Evolutionary conservation across 2,888 invertebrate genomes (phyloP).

Genomic region (Cheilosia scutellata): DNA sequence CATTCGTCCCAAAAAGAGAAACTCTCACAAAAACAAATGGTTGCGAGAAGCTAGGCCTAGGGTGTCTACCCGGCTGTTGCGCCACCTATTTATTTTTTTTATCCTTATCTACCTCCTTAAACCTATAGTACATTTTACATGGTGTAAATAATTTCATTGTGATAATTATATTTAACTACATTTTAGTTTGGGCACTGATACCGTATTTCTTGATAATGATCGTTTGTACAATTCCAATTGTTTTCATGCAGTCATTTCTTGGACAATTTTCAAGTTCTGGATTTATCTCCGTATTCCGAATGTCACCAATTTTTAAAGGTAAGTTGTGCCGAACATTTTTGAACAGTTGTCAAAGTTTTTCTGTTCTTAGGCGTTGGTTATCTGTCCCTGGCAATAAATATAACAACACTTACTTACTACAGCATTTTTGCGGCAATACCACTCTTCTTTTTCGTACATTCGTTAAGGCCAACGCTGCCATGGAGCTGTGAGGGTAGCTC

Average conservation of each 20-base stretch:
- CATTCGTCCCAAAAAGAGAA: too few relatives aligned
- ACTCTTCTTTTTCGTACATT: slow-evolving; percentile 89
- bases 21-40: too few relatives aligned
- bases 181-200: slow-evolving; percentile 78
- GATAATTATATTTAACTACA: neutral
- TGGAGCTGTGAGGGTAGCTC: slow-evolving; percentile 90
- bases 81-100: too few relatives aligned
- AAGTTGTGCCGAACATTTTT: slow-evolving; percentile 38
- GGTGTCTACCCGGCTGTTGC: too few relatives aligned
- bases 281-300: slow-evolving; percentile 90
- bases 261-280: slow-evolving; percentile 92
- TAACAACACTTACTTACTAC: slow-evolving; percentile 91
- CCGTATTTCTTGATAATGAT: slow-evolving; percentile 63
- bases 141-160: too few relatives aligned
- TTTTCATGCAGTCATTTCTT: slow-evolving; percentile 92
- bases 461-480: slow-evolving; percentile 87
- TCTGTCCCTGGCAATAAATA: slow-evolving; percentile 90
- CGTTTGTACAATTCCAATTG: slow-evolving; percentile 86
- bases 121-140: too few relatives aligned
- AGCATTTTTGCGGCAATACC: slow-evolving; percentile 83
- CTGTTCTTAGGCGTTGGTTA: slow-evolving; percentile 90
- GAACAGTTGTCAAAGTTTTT: neutral
- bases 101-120: too few relatives aligned
- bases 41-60: too few relatives aligned
- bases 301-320: slow-evolving; percentile 94